Base-by-base conservation (phyloP, 2,113 vertebrate species). In the Podiceps cristatus region DNA sequence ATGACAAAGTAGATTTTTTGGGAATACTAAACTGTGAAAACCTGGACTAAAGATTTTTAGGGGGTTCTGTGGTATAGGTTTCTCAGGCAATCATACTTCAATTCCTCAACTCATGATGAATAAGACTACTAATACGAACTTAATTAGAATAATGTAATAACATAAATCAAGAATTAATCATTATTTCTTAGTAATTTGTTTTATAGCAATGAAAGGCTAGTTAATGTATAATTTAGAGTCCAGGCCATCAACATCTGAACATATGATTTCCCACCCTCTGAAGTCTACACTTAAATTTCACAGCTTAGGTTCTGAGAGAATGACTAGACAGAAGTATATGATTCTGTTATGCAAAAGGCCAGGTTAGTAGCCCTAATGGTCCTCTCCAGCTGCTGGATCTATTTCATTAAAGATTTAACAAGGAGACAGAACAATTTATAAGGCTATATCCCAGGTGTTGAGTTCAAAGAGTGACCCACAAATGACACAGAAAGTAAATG, bases 11-110 rank as follows among this genome's bases (percentile, higher is more conserved):
- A 82, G 10, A 12, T 96, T 71, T 79, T 73, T 73, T 82, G 71
- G 49, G 49, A 83, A 90, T 80, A 85, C 20, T 83, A 80, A 96
- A 77, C 23, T 72, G 10, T 58, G 45, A 93, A 94, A 93, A 78
- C 17, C 14, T 71, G 72, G 35, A 64, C 33, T 62, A 67, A 76
- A 88, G 29, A 88, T 72, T 74, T 90, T 94, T 84, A 76, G 71
- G 44, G 11, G 28, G 86, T 85, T 23, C 52, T 66, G 18, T 67
- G 58, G 33, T 85, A 63, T 22, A 74, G 77, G 18, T 20, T 88
- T 96, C 71, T 79, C 71, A 92, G 40, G 35, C 52, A 90, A 77
- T 60, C 49, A 49, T 66, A 90, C 37, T 17, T 84, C 37, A 90
- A 74, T 62, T 80, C 35, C 25, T 60, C 13, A 71, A 12, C 14